phyloP scores from a whole-genome alignment of 53 echinoderm and acorn worm genomes.

The Echinometra lucunter region DNA sequence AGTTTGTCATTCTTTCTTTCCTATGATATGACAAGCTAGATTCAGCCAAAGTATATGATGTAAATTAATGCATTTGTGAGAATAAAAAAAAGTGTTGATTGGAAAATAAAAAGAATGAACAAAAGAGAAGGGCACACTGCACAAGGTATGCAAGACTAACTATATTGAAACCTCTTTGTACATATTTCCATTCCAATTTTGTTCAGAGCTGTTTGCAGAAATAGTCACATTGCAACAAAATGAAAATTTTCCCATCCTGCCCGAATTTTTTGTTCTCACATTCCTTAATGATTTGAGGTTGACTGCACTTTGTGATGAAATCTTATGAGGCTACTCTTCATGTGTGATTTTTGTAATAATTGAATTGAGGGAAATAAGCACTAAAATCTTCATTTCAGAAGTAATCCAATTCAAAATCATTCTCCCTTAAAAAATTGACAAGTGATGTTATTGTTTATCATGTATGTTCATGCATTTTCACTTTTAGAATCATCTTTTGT shows the following conservation, averaged over 20 bases:
- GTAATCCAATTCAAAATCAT: background rate
- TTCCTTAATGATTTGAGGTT: background rate
- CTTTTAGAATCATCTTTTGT: background rate
- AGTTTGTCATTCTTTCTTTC: no score
- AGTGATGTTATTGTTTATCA: background rate
- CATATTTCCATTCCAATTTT: background rate
- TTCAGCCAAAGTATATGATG: no score
- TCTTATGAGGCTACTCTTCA: background rate
- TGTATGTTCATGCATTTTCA: background rate
- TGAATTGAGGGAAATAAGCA: background rate
- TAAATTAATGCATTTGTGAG: background rate
- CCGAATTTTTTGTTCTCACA: background rate
- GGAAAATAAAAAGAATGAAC: background rate
- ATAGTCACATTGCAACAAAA: background rate
- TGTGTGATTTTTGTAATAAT: background rate
- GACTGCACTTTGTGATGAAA: background rate
- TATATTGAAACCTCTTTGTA: background rate
- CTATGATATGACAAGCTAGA: no score
- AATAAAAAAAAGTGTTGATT: background rate
- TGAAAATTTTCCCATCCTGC: background rate
- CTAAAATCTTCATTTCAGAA: background rate
- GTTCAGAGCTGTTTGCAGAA: background rate
- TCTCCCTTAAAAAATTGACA: background rate
- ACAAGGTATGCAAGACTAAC: background rate
- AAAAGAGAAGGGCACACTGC: background rate